Evolutionary conservation across 2,888 invertebrate genomes (phyloP), one percentile per base, ranked within the genome.

Genomic region (Notodonta ziczac): DNA sequence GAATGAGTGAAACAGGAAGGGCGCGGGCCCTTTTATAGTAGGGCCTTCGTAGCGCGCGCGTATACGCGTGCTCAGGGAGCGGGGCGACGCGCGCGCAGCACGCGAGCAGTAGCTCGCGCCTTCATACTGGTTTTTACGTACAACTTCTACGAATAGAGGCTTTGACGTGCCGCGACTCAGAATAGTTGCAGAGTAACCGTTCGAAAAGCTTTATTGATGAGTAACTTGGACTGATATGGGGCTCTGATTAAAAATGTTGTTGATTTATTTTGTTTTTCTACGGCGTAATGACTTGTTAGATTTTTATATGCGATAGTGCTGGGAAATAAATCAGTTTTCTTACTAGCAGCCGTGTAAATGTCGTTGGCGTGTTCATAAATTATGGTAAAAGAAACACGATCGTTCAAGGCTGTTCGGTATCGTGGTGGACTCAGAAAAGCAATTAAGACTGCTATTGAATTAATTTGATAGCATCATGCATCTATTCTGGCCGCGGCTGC

Each of bases 1-100:
- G 93, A 92, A 89, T 93, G 93, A 86, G 88, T 77, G 85, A 83
- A 86, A 81, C 86, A 81, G 90, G 91, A 91, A 92, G 93, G 92
- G 91, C 84, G 84, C 76, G 72, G 74, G 80, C 77, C 78, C 71
- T 86, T 93, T 81, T 92, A 93, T 93, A 91, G 82, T 62, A 74
- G 77, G 80, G 78, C 80, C 79, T 56, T 68, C 74, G 61, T 69
- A 64, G 76, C 72, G 72, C 66, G 76, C 73, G 83, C 74, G 72
- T 70, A 60, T 69, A 79, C 76, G 87, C 85, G 84, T 81, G 84
- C 80, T 71, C 66, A 74, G 75, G 79, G 85, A 82, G 80, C 83
- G 83, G 78, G 80, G 80, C 76, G 77, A 77, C 86, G 86, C 86
- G 84, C 84, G 90, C 88, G 72, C 80, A 80, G 87, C 90, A 88